These are phyloP conservation scores for Panthera tigris DNA, from an alignment of 2,113 vertebrate species.

Conservation along the genomic window DNA sequence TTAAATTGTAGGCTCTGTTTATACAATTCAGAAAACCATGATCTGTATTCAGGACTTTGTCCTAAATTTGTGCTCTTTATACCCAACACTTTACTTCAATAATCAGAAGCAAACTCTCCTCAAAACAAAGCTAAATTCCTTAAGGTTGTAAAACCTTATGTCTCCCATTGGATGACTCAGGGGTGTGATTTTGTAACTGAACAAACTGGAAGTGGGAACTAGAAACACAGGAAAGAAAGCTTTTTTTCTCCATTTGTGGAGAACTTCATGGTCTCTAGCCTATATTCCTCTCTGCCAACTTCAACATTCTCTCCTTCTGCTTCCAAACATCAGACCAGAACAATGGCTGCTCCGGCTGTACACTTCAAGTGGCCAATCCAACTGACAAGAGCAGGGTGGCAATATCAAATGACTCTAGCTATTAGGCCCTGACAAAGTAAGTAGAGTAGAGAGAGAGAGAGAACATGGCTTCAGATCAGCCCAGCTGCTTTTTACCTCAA, in stretches of 20 bases:
- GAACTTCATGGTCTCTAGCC: background rate
- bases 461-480: background rate
- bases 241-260: background rate
- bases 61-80: background rate
- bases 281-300: background rate
- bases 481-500: background rate
- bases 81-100: background rate
- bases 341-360: background rate
- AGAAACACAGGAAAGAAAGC: background rate
- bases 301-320: background rate
- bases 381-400: background rate
- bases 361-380: background rate
- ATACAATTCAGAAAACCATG: background rate
- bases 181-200: background rate
- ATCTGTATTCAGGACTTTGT: background rate
- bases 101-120: background rate
- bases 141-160: background rate
- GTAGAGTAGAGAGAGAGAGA: background rate
- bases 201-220: background rate
- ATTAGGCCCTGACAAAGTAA: background rate
- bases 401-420: background rate
- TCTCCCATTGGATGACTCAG: background rate
- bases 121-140: background rate
- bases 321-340: background rate
- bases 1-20: background rate